A percentile compares a stretch with the other conserved stretches of the same genome.
phyloP scores from a whole-genome alignment of 2,797 vertebrate species.

The Loris lydekkerianus region DNA sequence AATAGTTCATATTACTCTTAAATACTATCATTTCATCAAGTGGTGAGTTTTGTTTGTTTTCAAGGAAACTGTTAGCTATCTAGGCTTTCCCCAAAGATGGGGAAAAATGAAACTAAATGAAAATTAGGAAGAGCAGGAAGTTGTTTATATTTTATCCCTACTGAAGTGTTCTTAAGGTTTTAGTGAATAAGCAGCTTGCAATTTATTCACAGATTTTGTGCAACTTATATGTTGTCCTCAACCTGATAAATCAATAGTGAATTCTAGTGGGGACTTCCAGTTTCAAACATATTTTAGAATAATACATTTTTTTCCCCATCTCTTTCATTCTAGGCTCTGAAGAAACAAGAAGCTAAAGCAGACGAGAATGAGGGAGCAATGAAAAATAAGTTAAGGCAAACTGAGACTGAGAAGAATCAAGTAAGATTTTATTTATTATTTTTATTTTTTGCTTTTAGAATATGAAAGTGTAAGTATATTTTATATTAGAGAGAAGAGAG shows the following conservation, averaged over 20 bases:
- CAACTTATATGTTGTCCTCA: not conserved
- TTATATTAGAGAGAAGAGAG: too few species aligned
- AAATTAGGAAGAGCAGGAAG: constrained; percentile 35
- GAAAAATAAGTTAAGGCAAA: constrained; percentile 90
- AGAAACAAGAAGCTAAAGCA: constrained; percentile 88
- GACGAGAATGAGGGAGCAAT: constrained; percentile 88
- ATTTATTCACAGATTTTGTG: constrained; percentile 30
- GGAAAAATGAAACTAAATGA: not conserved
- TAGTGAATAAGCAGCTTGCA: not conserved
- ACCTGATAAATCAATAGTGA: constrained; percentile 22
- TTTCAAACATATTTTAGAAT: constrained; percentile 55
- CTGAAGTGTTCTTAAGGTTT: not conserved
- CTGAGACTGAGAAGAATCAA: constrained; percentile 92
- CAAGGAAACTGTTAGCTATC: not conserved
- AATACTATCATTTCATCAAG: constrained; percentile 33
- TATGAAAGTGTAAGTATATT: too few species aligned
- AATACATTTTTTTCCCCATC: not conserved
- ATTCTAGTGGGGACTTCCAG: constrained; percentile 26
- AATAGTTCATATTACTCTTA: not conserved
- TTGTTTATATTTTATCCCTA: constrained; percentile 43
- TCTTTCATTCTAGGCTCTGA: constrained; percentile 89
- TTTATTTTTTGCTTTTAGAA: too few species aligned
- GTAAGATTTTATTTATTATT: constrained; percentile 86
- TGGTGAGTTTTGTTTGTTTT: constrained; percentile 32
- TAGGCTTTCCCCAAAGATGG: constrained; percentile 16